Percentiles rank a stretch among this genome's conserved stretches.
Conservation (phyloP, 2,888 invertebrate genomes). For the Phlogophora meticulosa region DNA sequence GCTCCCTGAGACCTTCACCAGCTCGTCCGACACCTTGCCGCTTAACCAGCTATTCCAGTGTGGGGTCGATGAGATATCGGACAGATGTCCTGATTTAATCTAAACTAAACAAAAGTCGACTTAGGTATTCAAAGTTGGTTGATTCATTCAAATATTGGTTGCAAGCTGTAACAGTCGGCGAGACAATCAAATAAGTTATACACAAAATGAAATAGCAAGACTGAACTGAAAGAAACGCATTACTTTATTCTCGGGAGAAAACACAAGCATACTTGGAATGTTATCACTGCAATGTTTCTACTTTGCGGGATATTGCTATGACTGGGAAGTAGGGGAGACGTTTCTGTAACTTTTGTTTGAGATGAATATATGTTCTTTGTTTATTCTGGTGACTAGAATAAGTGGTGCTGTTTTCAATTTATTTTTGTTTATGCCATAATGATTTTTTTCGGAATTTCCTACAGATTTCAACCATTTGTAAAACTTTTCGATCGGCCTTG, state of each 20-base stretch:
- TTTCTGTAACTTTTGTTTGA: constrained; percentile 12
- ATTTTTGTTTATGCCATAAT: too few relatives aligned
- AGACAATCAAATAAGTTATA: constrained; percentile 16
- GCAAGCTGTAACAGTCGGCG: neutral
- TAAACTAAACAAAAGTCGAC: neutral
- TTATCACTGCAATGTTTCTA: constrained; percentile 51
- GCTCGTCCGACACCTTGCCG: too few relatives aligned
- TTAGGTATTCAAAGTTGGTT: neutral
- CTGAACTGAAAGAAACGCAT: constrained; percentile 28
- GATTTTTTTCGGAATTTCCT: too few relatives aligned
- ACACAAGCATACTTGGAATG: constrained; percentile 34
- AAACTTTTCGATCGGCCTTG: too few relatives aligned
- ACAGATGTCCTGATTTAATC: too few relatives aligned
- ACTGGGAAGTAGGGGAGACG: constrained; percentile 1
- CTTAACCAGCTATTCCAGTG: too few relatives aligned
- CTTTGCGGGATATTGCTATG: constrained; percentile 46
- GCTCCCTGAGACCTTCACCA: too few relatives aligned
- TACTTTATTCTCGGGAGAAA: constrained; percentile 26
- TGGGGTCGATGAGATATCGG: too few relatives aligned
- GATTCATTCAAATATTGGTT: constrained; percentile 1
- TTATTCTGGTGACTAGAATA: neutral
- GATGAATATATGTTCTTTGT: neutral
- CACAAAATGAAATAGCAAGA: constrained; percentile 38
- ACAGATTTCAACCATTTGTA: too few relatives aligned
- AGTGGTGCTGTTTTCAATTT: neutral